Conservation (phyloP, 2,888 invertebrate species). For the Eupithecia exiguata region DNA sequence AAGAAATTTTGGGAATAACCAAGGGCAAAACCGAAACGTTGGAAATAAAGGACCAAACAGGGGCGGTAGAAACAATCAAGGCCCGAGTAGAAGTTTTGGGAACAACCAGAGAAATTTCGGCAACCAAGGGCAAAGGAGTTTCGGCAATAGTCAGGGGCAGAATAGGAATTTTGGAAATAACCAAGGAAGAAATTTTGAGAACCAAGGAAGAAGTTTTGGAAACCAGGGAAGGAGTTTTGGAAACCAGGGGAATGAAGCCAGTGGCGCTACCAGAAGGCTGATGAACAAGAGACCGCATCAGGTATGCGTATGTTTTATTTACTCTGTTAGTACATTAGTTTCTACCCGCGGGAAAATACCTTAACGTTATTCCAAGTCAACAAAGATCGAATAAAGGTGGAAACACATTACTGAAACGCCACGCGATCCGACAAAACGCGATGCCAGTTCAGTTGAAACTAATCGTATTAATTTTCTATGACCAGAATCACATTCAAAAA, state of each 20-base stretch:
- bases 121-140: constrained; percentile 20
- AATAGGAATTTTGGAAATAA: constrained; percentile 26
- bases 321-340: neutral
- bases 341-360: neutral
- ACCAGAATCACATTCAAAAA: too few species aligned
- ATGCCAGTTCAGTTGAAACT: too few species aligned
- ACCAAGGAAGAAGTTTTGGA: constrained; percentile 26
- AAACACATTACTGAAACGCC: too few species aligned
- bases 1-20: constrained; percentile 28
- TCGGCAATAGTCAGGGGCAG: constrained; percentile 28
- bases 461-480: too few species aligned
- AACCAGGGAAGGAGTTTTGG: constrained; percentile 26
- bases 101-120: constrained; percentile 22
- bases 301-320: constrained; percentile 49
- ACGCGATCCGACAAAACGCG: too few species aligned
- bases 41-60: constrained; percentile 32
- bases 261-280: constrained; percentile 67
- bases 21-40: constrained; percentile 23
- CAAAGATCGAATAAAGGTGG: too few species aligned
- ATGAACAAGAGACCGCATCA: constrained; percentile 69
- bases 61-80: constrained; percentile 25
- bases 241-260: constrained; percentile 46
- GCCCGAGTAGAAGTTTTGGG: constrained; percentile 29
- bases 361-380: neutral
- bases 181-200: constrained; percentile 22